These are phyloP conservation scores for Eonycteris spelaea DNA, from an alignment of 2,113 vertebrate species.

Conservation along the genomic window DNA sequence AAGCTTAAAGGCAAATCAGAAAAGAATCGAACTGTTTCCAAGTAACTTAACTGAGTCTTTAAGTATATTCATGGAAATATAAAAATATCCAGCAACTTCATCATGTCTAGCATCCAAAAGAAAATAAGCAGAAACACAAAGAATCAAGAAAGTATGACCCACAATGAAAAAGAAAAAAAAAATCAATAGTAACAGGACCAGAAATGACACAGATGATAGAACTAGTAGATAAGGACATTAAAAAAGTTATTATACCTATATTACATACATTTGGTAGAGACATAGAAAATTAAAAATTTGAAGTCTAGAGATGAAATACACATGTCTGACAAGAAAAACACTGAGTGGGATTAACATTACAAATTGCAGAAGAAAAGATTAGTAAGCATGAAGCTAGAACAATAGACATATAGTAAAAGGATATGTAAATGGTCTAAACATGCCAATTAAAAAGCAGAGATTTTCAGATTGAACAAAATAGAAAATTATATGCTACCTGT, in stretches of 20 bases:
- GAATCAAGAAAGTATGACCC: neutral
- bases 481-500: neutral
- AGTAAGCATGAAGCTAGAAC: neutral
- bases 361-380: neutral
- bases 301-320: neutral
- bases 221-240: neutral
- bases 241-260: neutral
- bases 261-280: neutral
- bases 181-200: neutral
- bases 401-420: neutral
- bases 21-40: conserved; percentile 30
- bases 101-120: neutral
- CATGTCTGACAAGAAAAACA: neutral
- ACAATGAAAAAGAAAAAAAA: neutral
- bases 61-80: neutral
- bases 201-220: neutral
- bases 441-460: neutral
- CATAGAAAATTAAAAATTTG: neutral
- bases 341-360: neutral
- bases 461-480: neutral
- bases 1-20: conserved; percentile 25
- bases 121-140: conserved; percentile 12
- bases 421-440: neutral
- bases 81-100: conserved; percentile 16
- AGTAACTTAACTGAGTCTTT: conserved; percentile 7